Evolutionary conservation across 2,113 vertebrate species (phyloP), one percentile per base, ranked within the genome.

Genomic region (Pachycephala philippinensis): DNA sequence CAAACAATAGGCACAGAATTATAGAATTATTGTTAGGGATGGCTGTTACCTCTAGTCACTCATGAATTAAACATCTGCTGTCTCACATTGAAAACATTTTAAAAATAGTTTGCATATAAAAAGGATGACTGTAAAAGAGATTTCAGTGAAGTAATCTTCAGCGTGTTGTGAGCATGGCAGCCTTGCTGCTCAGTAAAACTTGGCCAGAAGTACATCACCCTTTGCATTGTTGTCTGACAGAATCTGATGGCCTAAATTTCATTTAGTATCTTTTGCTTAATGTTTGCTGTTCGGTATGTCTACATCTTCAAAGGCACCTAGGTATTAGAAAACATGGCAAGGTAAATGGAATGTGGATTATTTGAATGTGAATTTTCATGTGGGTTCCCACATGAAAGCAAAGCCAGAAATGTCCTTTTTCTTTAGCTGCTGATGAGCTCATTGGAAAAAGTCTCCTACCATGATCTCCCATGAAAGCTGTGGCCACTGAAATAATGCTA

Each of bases 11-110:
- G 47, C 64, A 45, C 47, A 35, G 40, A 86, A 75, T 66, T 81
- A 68, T 75, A 35, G 40, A 86, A 75, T 66, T 81, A 68, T 75
- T 90, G 76, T 74, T 87, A 65, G n/a, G 24, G 30, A 49, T 94
- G 59, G 64, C 63, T 93, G 70, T 84, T 94, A 87, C 92, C 40
- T 90, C 44, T 76, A 74, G 68, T 87, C 76, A 64, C 33, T 94
- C 89, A 88, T 79, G 80, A 96, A 94, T 96, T 90, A 93, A 93
- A 89, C 65, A 90, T 95, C 52, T 92, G 75, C 87, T 68, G 30
- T 86, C 64, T 81, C 60, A 74, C 49, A 71, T 47, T 8, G 28
- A 86, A 88, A 90, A 80, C 1, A 1, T 75, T 95, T 95, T 75
- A 1, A 33, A 94, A 89, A 90, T 75, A 87, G 42, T 90, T 95